Conservation (phyloP, 64 coral and sea anemone species). For the Actinia tenebrosa region DNA sequence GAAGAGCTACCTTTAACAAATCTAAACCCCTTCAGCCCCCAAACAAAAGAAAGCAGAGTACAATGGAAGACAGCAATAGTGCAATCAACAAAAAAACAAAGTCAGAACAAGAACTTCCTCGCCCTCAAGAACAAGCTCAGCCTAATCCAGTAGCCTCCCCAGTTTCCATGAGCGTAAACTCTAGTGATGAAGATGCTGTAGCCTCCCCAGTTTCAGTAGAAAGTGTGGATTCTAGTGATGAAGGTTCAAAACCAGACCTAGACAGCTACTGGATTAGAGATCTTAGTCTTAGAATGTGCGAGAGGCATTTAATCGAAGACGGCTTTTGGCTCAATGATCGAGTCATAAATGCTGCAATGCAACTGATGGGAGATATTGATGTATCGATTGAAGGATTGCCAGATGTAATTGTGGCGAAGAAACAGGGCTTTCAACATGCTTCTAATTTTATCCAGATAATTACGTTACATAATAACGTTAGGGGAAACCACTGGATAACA, state of each 20-base stretch:
- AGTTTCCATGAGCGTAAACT: too few relatives aligned
- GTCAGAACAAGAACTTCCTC: too few relatives aligned
- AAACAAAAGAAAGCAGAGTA: not conserved
- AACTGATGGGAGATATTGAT: constrained; percentile 2
- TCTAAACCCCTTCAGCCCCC: too few relatives aligned
- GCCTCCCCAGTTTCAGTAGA: not conserved
- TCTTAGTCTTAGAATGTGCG: constrained; percentile 35
- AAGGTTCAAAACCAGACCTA: not conserved
- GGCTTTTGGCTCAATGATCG: constrained; percentile 47
- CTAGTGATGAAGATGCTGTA: not conserved
- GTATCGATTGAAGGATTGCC: constrained; percentile 23
- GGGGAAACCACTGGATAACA: constrained; percentile 47
- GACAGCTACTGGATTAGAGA: constrained; percentile 8
- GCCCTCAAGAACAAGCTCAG: too few relatives aligned
- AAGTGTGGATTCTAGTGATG: too few relatives aligned
- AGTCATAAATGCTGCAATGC: constrained; percentile 34
- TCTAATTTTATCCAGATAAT: constrained; percentile 23
- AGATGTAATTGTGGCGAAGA: constrained; percentile 25
- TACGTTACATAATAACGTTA: too few relatives aligned
- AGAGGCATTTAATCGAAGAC: constrained; percentile 1
- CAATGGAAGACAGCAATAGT: not conserved
- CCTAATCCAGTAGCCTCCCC: too few relatives aligned
- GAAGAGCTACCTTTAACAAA: constrained; percentile 10
- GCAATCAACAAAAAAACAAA: too few relatives aligned
- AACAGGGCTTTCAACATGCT: constrained; percentile 15